Evolutionary conservation across 2,888 invertebrate genomes (phyloP), one percentile per base, ranked within the genome.

Genomic region (Megaustenia siamemsis): DNA sequence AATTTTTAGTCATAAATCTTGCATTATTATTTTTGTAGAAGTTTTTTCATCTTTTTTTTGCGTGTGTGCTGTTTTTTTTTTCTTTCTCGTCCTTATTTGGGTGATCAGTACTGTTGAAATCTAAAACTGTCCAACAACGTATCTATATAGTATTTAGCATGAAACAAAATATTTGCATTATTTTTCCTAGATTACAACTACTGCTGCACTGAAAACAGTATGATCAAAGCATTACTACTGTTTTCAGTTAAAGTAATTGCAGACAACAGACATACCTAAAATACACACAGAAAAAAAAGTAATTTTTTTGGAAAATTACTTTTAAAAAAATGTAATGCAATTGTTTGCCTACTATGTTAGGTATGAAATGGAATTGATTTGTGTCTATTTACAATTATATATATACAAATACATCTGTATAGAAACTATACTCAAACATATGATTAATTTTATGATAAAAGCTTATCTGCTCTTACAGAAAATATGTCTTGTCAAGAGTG

Each of bases 301-400:
- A 71, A 21, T 69, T 4, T 5, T 69, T 69, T 69, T 40, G 69
- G 21, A 69, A 69, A 69, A 24, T 8, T 40, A 60, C 63, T 63
- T 32, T 63, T 32, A 53, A 53, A 53, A 12, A 53, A 66, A 35
- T 35, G 24, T 28, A 38, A n/a, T 45, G 45, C 40, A 71, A 10
- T 73, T 32, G 32, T 45, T 21, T 73, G 49, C 28, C 32, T 32
- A 49, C 45, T 73, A 45, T 28, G 12, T 73, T 49, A 32, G 73
- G 49, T 73, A 73, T 49, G 73, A 73, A 73, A 49, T 32, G 73
- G 73, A 73, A 73, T 49, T 73, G 49, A 43, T 71, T 43, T 43
- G 28, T 49, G n/a, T 28, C 45, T 15, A n/a, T 8, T 4, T 73
- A 15, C 53, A 73, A 49, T 49, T 73, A 73, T 49, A 73, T 73